A percentile compares a stretch with the other conserved stretches of the same genome.
These are phyloP conservation scores for Pipistrellus kuhlii DNA, from an alignment of 2,797 vertebrate species.

Conservation along the genomic window DNA sequence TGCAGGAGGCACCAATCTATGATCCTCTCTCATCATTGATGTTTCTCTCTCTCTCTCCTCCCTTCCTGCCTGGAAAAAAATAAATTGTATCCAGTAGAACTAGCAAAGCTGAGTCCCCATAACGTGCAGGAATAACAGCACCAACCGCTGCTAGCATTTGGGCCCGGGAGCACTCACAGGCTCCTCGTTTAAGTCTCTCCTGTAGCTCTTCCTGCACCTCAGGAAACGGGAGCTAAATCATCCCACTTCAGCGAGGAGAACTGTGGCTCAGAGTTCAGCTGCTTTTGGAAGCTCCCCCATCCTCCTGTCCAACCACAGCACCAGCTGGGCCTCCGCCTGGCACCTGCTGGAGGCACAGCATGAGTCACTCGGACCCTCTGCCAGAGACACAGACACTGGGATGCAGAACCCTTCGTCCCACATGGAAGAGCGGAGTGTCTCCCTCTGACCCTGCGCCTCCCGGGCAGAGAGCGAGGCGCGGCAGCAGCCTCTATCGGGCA, in stretches of 20 bases:
- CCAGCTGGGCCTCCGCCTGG: background rate
- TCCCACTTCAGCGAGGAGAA: background rate
- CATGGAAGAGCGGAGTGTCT: background rate
- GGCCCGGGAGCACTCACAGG: background rate
- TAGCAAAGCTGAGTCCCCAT: background rate
- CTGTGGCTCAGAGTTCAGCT: background rate
- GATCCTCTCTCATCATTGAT: too few relatives aligned
- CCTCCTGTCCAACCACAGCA: accelerated
- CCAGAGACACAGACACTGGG: background rate
- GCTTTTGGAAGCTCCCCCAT: background rate
- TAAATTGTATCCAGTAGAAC: background rate
- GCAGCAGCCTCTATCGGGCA: background rate
- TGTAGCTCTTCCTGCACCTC: background rate
- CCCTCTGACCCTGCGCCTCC: background rate
- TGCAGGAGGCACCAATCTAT: too few relatives aligned
- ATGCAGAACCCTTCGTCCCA: background rate
- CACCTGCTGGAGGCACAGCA: too few relatives aligned
- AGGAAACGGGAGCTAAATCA: background rate
- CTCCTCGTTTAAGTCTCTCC: background rate
- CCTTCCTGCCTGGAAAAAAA: too few relatives aligned
- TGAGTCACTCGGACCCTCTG: accelerated
- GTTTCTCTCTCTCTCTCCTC: too few relatives aligned
- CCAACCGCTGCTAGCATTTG: background rate
- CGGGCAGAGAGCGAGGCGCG: background rate
- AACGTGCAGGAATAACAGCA: background rate